Percentiles rank a stretch among this genome's conserved stretches.
Evolutionary conservation across 1,140 invertebrate species (phyloP).

Genomic region (Polypedilum vanderplanki): DNA sequence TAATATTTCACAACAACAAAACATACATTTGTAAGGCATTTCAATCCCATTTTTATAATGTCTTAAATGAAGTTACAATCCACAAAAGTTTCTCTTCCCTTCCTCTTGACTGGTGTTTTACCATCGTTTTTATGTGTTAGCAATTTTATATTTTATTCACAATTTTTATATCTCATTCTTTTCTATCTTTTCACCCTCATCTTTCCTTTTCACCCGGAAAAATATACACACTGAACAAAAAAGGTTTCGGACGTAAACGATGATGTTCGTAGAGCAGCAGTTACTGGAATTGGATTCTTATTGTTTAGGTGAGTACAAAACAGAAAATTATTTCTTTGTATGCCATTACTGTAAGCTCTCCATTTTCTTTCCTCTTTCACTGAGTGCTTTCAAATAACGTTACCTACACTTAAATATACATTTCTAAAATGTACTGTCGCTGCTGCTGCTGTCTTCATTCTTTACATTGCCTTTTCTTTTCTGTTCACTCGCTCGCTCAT

Average conservation of each 20-base stretch:
- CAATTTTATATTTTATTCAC: neutral
- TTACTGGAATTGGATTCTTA: constrained; percentile 94
- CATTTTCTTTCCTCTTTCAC: no score
- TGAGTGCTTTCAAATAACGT: no score
- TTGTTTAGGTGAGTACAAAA: constrained; percentile 64
- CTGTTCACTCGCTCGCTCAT: neutral
- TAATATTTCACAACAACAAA: neutral
- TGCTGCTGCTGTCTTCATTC: no score
- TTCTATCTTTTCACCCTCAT: constrained; percentile 31
- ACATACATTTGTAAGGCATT: neutral
- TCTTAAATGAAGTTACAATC: neutral
- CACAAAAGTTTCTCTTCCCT: neutral
- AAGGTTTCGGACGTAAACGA: constrained; percentile 94
- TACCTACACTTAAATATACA: no score
- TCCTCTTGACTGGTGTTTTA: neutral
- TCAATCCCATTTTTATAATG: constrained; percentile 2
- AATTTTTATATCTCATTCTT: constrained; percentile 31
- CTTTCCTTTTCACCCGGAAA: neutral
- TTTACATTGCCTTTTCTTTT: neutral
- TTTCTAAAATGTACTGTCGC: no score
- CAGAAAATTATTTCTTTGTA: neutral
- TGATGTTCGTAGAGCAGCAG: constrained; percentile 94
- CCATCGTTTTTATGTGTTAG: constrained; percentile 20
- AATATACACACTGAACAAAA: neutral
- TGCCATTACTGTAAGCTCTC: no score